phyloP scores from a whole-genome alignment of 2,888 invertebrate species.

The Erebia aethiops region DNA sequence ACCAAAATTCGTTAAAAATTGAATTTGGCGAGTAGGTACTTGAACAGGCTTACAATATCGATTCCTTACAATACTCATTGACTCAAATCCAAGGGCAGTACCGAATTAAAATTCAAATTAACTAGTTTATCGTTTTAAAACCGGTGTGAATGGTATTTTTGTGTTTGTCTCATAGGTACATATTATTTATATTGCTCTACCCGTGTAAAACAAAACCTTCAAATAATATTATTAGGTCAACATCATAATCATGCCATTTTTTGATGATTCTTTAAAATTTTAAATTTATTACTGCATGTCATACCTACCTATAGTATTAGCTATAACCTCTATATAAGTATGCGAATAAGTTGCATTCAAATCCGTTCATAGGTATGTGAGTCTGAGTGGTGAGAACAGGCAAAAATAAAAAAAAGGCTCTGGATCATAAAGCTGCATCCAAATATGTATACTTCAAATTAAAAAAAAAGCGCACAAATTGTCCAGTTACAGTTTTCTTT shows the following conservation, averaged over 20 bases:
- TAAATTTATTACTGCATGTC: too few relatives aligned
- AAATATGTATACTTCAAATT: too few relatives aligned
- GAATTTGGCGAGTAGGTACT: background rate
- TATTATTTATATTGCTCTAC: background rate
- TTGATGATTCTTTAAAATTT: too few relatives aligned
- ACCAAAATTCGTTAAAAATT: background rate
- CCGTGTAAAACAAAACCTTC: background rate
- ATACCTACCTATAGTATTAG: too few relatives aligned
- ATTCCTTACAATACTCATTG: background rate
- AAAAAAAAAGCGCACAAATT: too few relatives aligned
- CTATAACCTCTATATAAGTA: too few relatives aligned
- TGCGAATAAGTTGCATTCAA: too few relatives aligned
- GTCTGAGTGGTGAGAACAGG: too few relatives aligned
- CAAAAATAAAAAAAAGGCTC: too few relatives aligned
- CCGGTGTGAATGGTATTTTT: slow-evolving; percentile 14
- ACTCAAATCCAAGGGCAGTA: slow-evolving; percentile 13
- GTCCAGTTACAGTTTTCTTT: too few relatives aligned
- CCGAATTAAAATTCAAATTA: slow-evolving; percentile 14
- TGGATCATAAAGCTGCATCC: too few relatives aligned
- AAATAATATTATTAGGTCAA: background rate
- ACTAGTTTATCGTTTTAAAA: slow-evolving; percentile 7
- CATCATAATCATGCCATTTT: background rate
- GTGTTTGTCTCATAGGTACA: background rate
- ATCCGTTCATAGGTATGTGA: too few relatives aligned
- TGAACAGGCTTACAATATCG: background rate